Conservation (phyloP, 2,797 vertebrate genomes). For the Streptopelia turtur region DNA sequence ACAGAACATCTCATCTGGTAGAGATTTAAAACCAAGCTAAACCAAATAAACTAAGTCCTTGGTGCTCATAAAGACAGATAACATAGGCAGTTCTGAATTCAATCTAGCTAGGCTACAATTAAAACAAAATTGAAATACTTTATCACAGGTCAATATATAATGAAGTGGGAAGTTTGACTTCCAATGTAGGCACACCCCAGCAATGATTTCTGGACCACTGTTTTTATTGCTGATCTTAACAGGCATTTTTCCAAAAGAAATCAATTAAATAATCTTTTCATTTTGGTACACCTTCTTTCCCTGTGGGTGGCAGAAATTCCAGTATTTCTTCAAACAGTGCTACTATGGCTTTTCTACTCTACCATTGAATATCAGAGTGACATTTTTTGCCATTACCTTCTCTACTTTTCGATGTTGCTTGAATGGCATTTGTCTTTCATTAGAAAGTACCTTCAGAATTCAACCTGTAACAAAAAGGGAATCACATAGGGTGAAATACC, state of each 20-base stretch:
- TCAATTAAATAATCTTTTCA: neutral
- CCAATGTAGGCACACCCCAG: neutral
- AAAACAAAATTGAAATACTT: neutral
- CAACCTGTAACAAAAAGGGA: neutral
- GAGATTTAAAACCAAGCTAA: neutral
- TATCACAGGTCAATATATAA: neutral
- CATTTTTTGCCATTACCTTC: neutral
- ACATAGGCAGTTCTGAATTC: neutral
- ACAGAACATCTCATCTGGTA: neutral
- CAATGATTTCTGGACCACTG: neutral
- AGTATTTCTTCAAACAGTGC: neutral
- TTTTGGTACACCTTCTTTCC: neutral
- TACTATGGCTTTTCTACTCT: neutral
- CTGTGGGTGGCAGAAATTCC: neutral
- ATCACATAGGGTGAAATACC: neutral
- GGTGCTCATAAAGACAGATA: neutral
- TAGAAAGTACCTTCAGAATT: neutral
- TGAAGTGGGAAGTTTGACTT: neutral
- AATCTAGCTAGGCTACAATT: neutral
- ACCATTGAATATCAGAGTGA: neutral
- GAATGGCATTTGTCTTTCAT: neutral
- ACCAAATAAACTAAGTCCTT: neutral
- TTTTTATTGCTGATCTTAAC: neutral
- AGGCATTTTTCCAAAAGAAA: neutral
- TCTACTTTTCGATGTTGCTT: neutral